phyloP scores from a whole-genome alignment of 2,797 vertebrate genomes.

The Gambelia wislizenii region DNA sequence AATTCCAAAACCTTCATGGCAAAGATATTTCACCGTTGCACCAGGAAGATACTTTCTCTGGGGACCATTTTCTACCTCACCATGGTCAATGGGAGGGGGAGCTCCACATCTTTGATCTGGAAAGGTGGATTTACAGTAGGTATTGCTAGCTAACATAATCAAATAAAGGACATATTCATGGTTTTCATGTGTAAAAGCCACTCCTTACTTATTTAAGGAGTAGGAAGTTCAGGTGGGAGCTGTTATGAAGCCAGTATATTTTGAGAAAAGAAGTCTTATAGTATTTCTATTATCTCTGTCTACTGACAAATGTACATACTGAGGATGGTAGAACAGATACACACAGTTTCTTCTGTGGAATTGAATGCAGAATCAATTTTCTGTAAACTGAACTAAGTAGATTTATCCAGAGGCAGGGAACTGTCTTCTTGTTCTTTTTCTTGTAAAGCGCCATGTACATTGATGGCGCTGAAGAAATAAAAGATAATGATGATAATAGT shows the following conservation, averaged over 20 bases:
- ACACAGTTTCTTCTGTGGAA: not conserved
- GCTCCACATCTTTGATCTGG: slow-evolving; percentile 9
- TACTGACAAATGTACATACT: not conserved
- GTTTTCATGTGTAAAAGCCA: not conserved
- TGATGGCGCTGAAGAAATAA: no score
- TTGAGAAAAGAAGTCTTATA: not conserved
- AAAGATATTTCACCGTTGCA: not conserved
- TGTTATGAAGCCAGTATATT: not conserved
- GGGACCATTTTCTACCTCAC: not conserved
- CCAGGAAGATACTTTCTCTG: not conserved
- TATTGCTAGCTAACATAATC: not conserved
- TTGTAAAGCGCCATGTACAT: no score
- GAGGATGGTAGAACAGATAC: not conserved
- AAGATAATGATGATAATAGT: no score
- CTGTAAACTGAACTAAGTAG: no score
- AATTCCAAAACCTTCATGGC: not conserved
- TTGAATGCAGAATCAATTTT: no score
- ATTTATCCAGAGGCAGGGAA: not conserved
- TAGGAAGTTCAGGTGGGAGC: not conserved
- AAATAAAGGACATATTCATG: not conserved
- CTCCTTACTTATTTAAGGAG: not conserved
- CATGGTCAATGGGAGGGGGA: slow-evolving; percentile 8
- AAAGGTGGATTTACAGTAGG: not conserved
- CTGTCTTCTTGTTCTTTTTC: no score
- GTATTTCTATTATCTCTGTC: not conserved